Conservation (phyloP, 2,113 vertebrate species). For the Gnathochromis pfefferi region DNA sequence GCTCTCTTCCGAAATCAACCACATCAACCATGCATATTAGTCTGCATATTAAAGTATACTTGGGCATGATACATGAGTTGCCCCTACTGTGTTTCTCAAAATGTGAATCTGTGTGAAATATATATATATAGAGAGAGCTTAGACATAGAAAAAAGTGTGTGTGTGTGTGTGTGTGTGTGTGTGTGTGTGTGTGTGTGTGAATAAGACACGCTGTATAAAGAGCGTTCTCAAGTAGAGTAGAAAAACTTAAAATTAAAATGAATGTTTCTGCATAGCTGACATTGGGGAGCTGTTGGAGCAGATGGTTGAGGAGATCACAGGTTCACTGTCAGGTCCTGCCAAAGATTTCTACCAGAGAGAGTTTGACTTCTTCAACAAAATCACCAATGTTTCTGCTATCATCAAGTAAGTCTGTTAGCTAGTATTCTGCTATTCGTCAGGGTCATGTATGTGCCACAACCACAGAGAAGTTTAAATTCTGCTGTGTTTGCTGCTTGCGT, state of each 20-base stretch:
- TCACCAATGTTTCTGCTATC: constrained; percentile 91
- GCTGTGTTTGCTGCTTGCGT: background rate
- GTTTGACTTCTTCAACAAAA: constrained; percentile 97
- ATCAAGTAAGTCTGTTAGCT: constrained; percentile 79
- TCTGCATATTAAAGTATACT: background rate
- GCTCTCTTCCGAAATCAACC: background rate
- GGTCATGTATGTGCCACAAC: background rate
- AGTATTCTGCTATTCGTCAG: background rate
- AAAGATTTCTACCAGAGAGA: constrained; percentile 96
- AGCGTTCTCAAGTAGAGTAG: background rate
- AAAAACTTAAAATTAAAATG: background rate
- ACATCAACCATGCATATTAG: background rate
- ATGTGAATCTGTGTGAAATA: background rate
- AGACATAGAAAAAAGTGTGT: background rate
- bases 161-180: background rate
- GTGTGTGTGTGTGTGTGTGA: background rate
- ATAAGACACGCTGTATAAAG: background rate
- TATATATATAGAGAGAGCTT: rapidly evolving
- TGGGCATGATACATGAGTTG: background rate
- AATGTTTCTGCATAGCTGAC: constrained; percentile 73
- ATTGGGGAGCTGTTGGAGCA: constrained; percentile 91
- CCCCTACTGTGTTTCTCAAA: background rate
- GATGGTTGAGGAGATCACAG: constrained; percentile 90
- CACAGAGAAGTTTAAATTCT: background rate
- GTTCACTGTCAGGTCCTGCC: constrained; percentile 87